Evolutionary conservation across 2,888 invertebrate genomes (phyloP), one percentile per base, ranked within the genome.

Genomic region (Zootermopsis nevadensis): DNA sequence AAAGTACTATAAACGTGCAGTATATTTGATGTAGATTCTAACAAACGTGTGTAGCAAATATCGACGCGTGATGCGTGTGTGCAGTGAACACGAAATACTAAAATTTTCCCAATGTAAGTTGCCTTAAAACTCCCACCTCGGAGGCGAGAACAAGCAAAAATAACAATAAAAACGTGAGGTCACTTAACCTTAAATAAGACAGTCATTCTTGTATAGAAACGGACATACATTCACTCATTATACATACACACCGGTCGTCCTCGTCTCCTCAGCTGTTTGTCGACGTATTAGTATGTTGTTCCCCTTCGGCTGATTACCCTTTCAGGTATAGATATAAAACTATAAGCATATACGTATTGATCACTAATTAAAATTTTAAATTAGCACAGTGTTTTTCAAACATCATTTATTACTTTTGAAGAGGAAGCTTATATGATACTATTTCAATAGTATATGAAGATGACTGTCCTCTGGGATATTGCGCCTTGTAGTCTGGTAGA

Each of bases 241-340:
- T 72, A 60, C 81, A 83, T 10, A 81, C 83, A 81, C 76, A 35
- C 81, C 48, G 83, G 81, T 83, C 83, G 77, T 83, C 83, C 83
- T 82, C 83, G 83, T 48, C 81, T 83, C 83, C 66, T 80, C 35
- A 4, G 22, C 48, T 48, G 12, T n/a, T n/a, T 42, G 38, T 42
- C 38, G 42, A 38, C 27, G n/a, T 38, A 30, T 77, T 48, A 48
- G 42, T 42, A 77, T 35, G 35, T 27, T 27, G 27, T 72, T 22
- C 72, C 33, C 33, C 72, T 33, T 33, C 33, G 72, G 72, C 31
- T 33, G 72, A 24, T 33, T 72, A n/a, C 72, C 72, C 10, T 27
- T 19, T n/a, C 22, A 12, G 55, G 55, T 60, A 27, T n/a, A 15
- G 12, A 27, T 27, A 60, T 60, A 60, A 27, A n/a, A 4, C 60